Base-by-base conservation (phyloP, 2,797 vertebrate genomes). In the Eulemur rubriventer region DNA sequence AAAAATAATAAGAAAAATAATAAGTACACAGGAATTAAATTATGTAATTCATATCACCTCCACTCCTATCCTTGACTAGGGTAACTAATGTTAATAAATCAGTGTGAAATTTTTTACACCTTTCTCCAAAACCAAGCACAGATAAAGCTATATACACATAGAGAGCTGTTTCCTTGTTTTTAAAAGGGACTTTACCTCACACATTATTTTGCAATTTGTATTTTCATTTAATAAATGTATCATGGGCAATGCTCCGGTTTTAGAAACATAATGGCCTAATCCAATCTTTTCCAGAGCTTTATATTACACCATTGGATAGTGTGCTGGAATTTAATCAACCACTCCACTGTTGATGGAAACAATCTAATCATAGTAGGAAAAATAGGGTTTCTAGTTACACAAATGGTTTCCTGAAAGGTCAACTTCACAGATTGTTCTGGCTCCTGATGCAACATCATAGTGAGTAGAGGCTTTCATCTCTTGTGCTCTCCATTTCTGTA, bases 201-300 rank as follows among this genome's bases (percentile, higher is more conserved):
- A 52, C 2, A 17, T 59, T 52, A 80, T 46, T 89, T 65, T 81
- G 61, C 55, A 95, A 52, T 10, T 67, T 96, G 41, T 2, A 52
- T 72, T 85, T 43, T 73, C 48, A 89, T 65, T 83, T 96, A 89
- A 48, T 67, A 12, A 88, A 41, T 81, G 28, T 11, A 65, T 69
- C 35, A 57, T 69, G 57, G 63, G 38, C 38, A 92, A 28, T 24
- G 16, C 22, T 83, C 13, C 13, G 72, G 41, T 80, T 95, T 78
- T 78, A 95, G 61, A 81, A 89, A 76, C 55, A 82, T 33, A 55
- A 92, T 72, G 28, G 38, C 7, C 90, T 84, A 78, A 83, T 82
- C 4, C 7, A 89, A 5, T 59, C 48, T 83, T 93, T 95, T 57
- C 59, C n/a, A 61, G 18, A 16, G 50, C 26, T 93, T 22, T 8